Conservation (phyloP, 92 coral and sea anemone genomes). For the Bergia puertoricense region DNA sequence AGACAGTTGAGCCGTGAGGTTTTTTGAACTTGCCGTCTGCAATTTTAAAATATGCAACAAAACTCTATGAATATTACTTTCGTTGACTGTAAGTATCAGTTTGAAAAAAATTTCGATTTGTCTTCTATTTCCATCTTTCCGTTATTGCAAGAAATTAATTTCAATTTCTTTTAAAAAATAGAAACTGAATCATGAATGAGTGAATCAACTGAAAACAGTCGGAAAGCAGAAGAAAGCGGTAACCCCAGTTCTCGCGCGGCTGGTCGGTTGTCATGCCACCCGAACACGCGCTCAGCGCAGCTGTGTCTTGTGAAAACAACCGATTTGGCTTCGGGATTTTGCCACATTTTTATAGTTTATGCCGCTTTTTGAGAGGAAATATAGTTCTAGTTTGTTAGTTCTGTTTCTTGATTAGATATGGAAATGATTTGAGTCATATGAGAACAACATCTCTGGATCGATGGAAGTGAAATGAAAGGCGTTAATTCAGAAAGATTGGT, state of each 20-base stretch:
- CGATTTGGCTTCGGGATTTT: neutral
- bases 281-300: constrained; percentile 6
- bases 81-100: too few species aligned
- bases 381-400: neutral
- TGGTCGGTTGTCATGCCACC: constrained; percentile 41
- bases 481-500: neutral
- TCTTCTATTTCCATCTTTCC: too few species aligned
- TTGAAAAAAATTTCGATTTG: too few species aligned
- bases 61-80: too few species aligned
- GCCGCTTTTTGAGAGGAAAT: neutral
- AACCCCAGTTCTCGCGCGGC: constrained; percentile 35
- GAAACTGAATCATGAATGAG: too few species aligned
- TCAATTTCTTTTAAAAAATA: too few species aligned
- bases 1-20: too few species aligned
- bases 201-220: too few species aligned
- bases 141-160: too few species aligned
- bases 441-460: neutral
- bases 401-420: neutral
- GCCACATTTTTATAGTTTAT: neutral
- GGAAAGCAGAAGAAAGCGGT: neutral
- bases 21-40: too few species aligned
- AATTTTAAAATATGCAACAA: too few species aligned
- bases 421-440: neutral
- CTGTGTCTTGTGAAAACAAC: constrained; percentile 5
- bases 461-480: neutral